Conservation (phyloP, 1,140 invertebrate species). For the Stegodyphus mimosarum region DNA sequence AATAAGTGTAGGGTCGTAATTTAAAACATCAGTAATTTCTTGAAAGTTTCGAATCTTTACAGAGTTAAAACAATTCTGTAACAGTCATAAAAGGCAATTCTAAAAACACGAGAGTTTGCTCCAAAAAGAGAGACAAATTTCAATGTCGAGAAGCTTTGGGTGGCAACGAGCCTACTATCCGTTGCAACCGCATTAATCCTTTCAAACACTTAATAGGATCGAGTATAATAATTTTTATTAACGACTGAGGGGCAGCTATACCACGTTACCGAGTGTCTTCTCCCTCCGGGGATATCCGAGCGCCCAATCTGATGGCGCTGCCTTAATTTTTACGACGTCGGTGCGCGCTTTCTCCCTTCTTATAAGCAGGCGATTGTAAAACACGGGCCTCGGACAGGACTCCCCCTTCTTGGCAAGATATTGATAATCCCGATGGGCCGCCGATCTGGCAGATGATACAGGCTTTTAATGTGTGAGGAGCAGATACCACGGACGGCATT, state of each 20-base stretch:
- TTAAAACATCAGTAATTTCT: no score
- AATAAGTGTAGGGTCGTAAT: no score
- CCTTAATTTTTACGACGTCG: conserved; percentile 52
- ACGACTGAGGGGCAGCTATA: conserved; percentile 22
- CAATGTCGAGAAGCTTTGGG: no score
- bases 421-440: conserved; percentile 51
- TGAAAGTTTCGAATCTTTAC: no score
- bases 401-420: conserved; percentile 1
- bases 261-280: conserved; percentile 17
- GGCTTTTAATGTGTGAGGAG: conserved; percentile 54
- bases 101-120: no score
- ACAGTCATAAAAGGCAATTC: no score
- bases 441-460: background rate
- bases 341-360: background rate
- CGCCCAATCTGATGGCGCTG: conserved; percentile 41
- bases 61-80: no score
- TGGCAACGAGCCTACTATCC: no score
- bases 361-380: background rate
- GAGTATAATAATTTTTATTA: conserved; percentile 56
- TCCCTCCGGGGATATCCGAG: conserved; percentile 28
- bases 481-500: conserved; percentile 39
- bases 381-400: background rate
- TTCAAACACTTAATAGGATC: conserved; percentile 54
- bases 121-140: no score
- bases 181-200: conserved; percentile 3